Evolutionary conservation across 2,113 vertebrate genomes (phyloP), one percentile per base, ranked within the genome.

Genomic region (Passer domesticus): DNA sequence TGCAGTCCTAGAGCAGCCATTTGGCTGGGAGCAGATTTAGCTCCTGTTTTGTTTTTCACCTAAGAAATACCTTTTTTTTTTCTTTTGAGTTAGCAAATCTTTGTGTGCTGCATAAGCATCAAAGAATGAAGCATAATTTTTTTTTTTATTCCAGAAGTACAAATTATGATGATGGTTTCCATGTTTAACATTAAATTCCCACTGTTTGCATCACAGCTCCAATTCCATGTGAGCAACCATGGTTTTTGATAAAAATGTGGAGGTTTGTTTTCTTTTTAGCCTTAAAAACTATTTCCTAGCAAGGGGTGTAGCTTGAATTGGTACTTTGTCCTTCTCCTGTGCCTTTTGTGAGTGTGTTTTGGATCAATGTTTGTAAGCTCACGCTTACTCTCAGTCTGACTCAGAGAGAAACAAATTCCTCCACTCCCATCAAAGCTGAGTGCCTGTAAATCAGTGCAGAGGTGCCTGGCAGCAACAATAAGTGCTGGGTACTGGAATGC

Each of bases 291-390:
- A 43, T 91, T 87, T 92, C 64, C 52, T 75, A 75, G 47, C 49
- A 56, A 63, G 41, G 59, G 31, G 47, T 63, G 39, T 60, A 80
- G 53, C 49, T 85, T 37, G 68, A 83, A 81, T 60, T 63, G 55
- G 24, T 78, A 20, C 31, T 88, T 67, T 86, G 50, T 92, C 56
- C 47, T 85, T 63, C 50, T 83, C 16, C 50, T 2, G 0, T 66
- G 79, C 64, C 22, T 83, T 87, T 55, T 63, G 59, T 79, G 85
- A 63, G 37, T 6, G 47, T 31, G 28, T 20, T 84, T 80, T 67
- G 88, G 76, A 90, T 94, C 85, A 56, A 80, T 59, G 59, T 92
- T 91, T 86, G 78, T 74, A 94, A 83, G 83, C 76, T 89, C 64
- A 64, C 15, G 21, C 79, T 88, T 67, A 62, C 52, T 55, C 43